Evolutionary conservation across 2,797 vertebrate genomes (phyloP).

Genomic region (Atherinosoma microstoma): DNA sequence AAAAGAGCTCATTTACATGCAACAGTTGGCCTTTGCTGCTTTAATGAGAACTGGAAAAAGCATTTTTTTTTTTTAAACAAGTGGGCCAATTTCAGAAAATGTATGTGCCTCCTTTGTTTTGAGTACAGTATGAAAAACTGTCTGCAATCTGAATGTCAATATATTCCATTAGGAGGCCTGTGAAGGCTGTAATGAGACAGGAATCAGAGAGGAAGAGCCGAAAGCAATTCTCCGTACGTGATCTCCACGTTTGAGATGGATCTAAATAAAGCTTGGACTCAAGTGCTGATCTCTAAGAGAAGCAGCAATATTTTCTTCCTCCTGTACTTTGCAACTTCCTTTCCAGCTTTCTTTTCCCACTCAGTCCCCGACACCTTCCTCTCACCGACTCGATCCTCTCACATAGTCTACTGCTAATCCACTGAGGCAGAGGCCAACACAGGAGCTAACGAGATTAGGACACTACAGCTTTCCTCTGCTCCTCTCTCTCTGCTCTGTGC

Average conservation of each 20-base stretch:
- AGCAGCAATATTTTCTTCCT: constrained; percentile 10
- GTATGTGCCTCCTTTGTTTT: constrained; percentile 1
- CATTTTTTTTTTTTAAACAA: neutral
- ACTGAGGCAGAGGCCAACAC: constrained; percentile 65
- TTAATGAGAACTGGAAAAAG: constrained; percentile 21
- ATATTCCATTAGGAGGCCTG: constrained; percentile 31
- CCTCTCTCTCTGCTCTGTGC: constrained; percentile 29
- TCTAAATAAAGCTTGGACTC: constrained; percentile 27
- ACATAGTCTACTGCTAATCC: constrained; percentile 61
- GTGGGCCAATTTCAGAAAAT: constrained; percentile 8
- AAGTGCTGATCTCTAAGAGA: constrained; percentile 30
- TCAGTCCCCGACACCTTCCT: constrained; percentile 18
- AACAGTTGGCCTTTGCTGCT: neutral
- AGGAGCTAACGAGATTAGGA: constrained; percentile 73
- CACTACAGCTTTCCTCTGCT: constrained; percentile 42
- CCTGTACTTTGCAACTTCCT: constrained; percentile 3
- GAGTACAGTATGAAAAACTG: neutral
- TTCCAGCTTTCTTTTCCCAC: neutral
- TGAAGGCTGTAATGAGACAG: constrained; percentile 41
- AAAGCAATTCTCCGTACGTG: constrained; percentile 30
- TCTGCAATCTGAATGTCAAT: constrained; percentile 31
- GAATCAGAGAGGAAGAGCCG: constrained; percentile 21
- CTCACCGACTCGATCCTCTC: constrained; percentile 24
- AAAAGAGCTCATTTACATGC: constrained; percentile 3
- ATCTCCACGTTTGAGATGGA: constrained; percentile 27